These are phyloP conservation scores for Drosophila bipectinata DNA, from an alignment of 1,140 invertebrate species.

Conservation along the genomic window DNA sequence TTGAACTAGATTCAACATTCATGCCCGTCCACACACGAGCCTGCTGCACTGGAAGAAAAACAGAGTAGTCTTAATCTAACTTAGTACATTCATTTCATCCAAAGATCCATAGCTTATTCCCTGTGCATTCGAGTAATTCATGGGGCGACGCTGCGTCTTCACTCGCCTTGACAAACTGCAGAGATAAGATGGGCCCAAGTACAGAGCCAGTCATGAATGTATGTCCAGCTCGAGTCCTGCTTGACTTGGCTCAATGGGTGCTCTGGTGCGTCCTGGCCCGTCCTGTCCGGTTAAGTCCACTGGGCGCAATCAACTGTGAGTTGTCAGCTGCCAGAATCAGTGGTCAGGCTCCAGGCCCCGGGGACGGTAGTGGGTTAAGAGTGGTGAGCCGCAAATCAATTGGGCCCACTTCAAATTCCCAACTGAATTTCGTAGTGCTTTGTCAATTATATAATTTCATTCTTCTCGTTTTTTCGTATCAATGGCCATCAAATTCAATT, in stretches of 20 bases:
- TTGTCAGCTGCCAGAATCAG: slow-evolving; percentile 44
- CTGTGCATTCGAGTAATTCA: slow-evolving; percentile 47
- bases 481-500: slow-evolving; percentile 31
- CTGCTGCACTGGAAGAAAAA: neutral
- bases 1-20: slow-evolving; percentile 52
- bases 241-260: slow-evolving; percentile 33
- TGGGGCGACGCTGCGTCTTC: slow-evolving; percentile 47
- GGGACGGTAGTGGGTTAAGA: slow-evolving; percentile 4
- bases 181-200: slow-evolving; percentile 37
- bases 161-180: slow-evolving; percentile 55
- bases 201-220: slow-evolving; percentile 50
- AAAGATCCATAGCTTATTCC: neutral
- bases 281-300: slow-evolving; percentile 30
- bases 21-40: slow-evolving; percentile 22
- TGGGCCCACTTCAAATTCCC: slow-evolving; percentile 33
- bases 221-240: slow-evolving; percentile 22
- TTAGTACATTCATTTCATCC: neutral
- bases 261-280: neutral
- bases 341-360: neutral
- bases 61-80: too few relatives aligned
- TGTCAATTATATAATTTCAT: slow-evolving; percentile 29
- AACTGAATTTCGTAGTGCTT: slow-evolving; percentile 33
- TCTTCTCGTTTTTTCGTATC: slow-evolving; percentile 14
- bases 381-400: slow-evolving; percentile 56
- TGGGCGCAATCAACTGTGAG: slow-evolving; percentile 64